A percentile compares a stretch with the other conserved stretches of the same genome.
phyloP scores from a whole-genome alignment of 2,888 invertebrate genomes.

The Lymantria monacha region DNA sequence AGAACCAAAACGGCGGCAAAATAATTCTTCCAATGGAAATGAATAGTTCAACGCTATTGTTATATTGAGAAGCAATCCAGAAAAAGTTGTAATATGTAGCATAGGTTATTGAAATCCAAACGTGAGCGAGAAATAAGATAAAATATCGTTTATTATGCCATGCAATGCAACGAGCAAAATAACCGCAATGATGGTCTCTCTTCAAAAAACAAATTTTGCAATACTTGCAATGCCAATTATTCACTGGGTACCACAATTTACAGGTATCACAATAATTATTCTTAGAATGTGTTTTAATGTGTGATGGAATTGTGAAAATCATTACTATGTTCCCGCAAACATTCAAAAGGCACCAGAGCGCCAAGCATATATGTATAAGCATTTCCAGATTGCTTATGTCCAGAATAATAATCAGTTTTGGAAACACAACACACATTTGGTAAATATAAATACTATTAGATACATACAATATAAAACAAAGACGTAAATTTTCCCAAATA shows the following conservation, averaged over 20 bases:
- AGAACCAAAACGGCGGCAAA: slow-evolving; percentile 45
- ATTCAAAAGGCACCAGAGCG: slow-evolving; percentile 53
- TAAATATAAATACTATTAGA: slow-evolving; percentile 49
- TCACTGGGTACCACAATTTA: slow-evolving; percentile 85
- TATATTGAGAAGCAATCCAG: slow-evolving; percentile 77
- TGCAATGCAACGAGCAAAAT: slow-evolving; percentile 92
- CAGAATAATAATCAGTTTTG: slow-evolving; percentile 38
- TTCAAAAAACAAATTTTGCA: slow-evolving; percentile 91
- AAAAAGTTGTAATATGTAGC: slow-evolving; percentile 84
- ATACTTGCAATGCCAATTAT: slow-evolving; percentile 92
- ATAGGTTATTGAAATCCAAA: slow-evolving; percentile 85
- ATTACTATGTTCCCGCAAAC: slow-evolving; percentile 58
- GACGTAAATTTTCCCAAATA: slow-evolving; percentile 14
- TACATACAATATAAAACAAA: slow-evolving; percentile 39
- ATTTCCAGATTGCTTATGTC: slow-evolving; percentile 38
- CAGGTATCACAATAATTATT: slow-evolving; percentile 87
- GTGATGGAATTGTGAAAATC: slow-evolving; percentile 37
- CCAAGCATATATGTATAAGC: slow-evolving; percentile 39
- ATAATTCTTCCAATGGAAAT: slow-evolving; percentile 40
- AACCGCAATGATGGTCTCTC: slow-evolving; percentile 92
- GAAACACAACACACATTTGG: slow-evolving; percentile 51
- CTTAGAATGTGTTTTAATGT: slow-evolving; percentile 40
- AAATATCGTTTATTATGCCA: slow-evolving; percentile 91
- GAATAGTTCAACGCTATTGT: slow-evolving; percentile 32
- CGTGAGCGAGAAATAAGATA: slow-evolving; percentile 86